Evolutionary conservation across 2,888 invertebrate species (phyloP), one percentile per base, ranked within the genome.

Genomic region (Trypoxylon attenuatum): DNA sequence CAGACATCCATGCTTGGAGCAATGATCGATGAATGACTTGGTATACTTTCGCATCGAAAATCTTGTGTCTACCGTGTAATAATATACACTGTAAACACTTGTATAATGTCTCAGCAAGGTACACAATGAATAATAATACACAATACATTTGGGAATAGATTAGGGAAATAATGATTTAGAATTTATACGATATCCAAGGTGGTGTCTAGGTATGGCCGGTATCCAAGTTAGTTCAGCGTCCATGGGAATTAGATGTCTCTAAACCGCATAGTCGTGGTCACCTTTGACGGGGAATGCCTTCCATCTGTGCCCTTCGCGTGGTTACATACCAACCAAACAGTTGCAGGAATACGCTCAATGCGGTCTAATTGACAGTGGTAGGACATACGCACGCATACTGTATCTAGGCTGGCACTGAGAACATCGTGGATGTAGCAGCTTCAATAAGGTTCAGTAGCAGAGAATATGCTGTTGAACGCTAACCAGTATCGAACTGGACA

Each of bases 391-490:
- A 38, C 22, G 13, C 13, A n/a, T n/a, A n/a, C n/a, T n/a, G n/a
- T n/a, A n/a, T n/a, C n/a, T n/a, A n/a, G n/a, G n/a, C n/a, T n/a
- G n/a, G n/a, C n/a, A n/a, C n/a, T n/a, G n/a, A 8, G 13, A 46
- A 15, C 25, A 18, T 39, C 6, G 39, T 10, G 25, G 53, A 45
- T 38, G 25, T 51, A 41, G 39, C 38, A 33, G 33, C 13, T 38
- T 39, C 16, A 71, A 25, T 46, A 41, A 57, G 41, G 43, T 54
- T 29, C 56, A 49, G 54, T n/a, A n/a, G 53, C 69, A 59, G 53
- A 65, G 59, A 75, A 72, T 69, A 63, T 56, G 53, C 63, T 67
- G 61, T 65, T 60, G 54, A 63, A 75, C 66, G 75, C 68, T 69
- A 62, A 56, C n/a, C n/a, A n/a, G n/a, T n/a, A n/a, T n/a, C n/a